A percentile compares a stretch with the other conserved stretches of the same genome.
phyloP scores from a whole-genome alignment of 2,113 vertebrate species.

The Calonectris borealis region DNA sequence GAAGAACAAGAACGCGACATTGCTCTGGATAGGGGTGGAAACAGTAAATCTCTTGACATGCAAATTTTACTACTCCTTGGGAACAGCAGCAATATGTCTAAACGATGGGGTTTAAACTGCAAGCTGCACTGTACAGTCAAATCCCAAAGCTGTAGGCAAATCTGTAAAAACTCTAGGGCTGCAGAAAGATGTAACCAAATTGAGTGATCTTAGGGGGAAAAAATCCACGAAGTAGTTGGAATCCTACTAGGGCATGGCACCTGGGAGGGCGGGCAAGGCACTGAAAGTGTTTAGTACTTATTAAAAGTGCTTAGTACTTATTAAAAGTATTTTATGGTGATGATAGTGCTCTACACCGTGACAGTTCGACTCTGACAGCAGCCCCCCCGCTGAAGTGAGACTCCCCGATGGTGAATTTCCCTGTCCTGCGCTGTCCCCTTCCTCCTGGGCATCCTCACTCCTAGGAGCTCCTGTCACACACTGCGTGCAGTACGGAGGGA shows the following conservation, averaged over 20 bases:
- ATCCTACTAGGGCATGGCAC: not conserved
- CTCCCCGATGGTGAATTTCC: not conserved
- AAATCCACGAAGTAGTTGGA: not conserved
- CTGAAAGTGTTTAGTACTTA: not conserved
- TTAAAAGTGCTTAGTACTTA: not conserved
- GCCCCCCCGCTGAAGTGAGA: not conserved
- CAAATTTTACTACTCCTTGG: not conserved
- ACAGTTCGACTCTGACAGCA: not conserved
- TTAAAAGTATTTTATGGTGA: not conserved
- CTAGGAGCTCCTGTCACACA: not conserved
- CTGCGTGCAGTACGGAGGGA: not conserved
- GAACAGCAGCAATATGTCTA: rapidly evolving
- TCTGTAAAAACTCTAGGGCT: not conserved
- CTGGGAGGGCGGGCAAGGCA: not conserved
- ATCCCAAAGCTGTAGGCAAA: not conserved
- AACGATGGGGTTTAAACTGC: not conserved
- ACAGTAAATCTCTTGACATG: not conserved
- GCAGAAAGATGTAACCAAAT: not conserved
- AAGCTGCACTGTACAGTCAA: not conserved
- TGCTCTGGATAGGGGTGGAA: not conserved
- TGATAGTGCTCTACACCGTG: not conserved
- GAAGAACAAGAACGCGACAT: not conserved
- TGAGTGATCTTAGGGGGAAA: not conserved
- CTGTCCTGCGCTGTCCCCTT: not conserved
- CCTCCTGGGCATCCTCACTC: not conserved